A percentile compares a stretch with the other conserved stretches of the same genome.
phyloP scores from a whole-genome alignment of 2,797 vertebrate species.

The Phylloscopus collybita region DNA sequence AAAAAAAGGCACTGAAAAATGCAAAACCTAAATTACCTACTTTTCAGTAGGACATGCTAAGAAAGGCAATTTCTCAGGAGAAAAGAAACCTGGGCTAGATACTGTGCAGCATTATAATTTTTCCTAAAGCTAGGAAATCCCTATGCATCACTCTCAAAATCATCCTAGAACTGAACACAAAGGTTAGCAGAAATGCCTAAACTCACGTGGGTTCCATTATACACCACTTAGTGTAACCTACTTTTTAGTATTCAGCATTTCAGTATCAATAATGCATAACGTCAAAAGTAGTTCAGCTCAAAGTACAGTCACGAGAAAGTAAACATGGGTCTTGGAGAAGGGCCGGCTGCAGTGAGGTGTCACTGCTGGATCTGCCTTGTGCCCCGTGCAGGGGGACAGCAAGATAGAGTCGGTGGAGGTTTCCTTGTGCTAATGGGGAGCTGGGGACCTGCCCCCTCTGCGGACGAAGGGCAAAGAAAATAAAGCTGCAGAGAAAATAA shows the following conservation, averaged over 20 bases:
- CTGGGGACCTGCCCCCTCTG: not conserved
- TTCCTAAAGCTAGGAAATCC: not conserved
- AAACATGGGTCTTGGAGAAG: not conserved
- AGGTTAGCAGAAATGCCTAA: constrained; percentile 17
- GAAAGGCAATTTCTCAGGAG: not conserved
- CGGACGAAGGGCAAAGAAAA: not conserved
- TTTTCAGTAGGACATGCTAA: not conserved
- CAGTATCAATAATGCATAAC: constrained; percentile 59
- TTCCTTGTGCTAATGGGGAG: rapidly evolving
- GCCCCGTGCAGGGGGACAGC: not conserved
- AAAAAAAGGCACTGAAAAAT: not conserved
- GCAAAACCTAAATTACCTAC: not conserved
- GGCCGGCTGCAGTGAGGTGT: not conserved
- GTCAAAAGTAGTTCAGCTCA: not conserved
- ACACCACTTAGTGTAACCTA: constrained; percentile 54
- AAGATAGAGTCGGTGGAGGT: not conserved
- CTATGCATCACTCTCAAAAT: not conserved
- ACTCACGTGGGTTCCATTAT: constrained; percentile 16
- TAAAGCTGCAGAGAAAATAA: not conserved
- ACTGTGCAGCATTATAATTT: not conserved
- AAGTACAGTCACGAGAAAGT: not conserved
- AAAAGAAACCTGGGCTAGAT: not conserved
- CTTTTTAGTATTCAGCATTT: constrained; percentile 51
- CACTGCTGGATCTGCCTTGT: not conserved
- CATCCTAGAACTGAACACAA: not conserved